Evolutionary conservation across 2,113 vertebrate species (phyloP), one percentile per base, ranked within the genome.

Genomic region (Ondatra zibethicus): DNA sequence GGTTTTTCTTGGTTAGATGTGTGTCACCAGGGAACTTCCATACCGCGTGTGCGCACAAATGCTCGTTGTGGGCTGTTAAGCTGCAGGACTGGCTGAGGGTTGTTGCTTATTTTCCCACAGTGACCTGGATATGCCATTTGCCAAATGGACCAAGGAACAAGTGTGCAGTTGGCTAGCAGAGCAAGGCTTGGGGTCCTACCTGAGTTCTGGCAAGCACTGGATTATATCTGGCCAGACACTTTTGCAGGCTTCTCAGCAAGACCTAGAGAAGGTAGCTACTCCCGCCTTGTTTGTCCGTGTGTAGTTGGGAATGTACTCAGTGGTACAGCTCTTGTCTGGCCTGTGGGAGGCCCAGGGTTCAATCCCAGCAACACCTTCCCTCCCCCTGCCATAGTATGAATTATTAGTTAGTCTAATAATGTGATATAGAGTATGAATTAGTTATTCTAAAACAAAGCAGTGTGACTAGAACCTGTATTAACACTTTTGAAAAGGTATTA

Each of bases 131-230:
- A 99, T 99, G 97, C 99, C 99, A 0, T 99, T 99, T 39, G 99
- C 99, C 66, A 99, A 99, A 86, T 99, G 99, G 99, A 99, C 99
- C 0, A 99, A 99, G 96, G 99, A 99, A 66, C 99, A 99, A 97
- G 99, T 99, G 92, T 99, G 99, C 96, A 98, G 96, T 88, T 99
- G 99, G 99, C 99, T 99, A 47, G 99, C 99, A 96, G 99, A 99
- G 16, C 99, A 99, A 97, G 99, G 99, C 11, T 97, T 99, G 55
- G 99, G 99, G 4, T 99, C 99, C 23, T 99, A 99, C 55, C 98
- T 99, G 80, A 99, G 96, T 96, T 98, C 99, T 93, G 99, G 99
- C 93, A 99, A 99, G 84, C 99, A 99, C 50, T 99, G 99, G 99
- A 99, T 99, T 97, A 98, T 98, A 23, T 99, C 99, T 21, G 99